Percentiles rank a stretch among this genome's conserved stretches.
Conservation (phyloP, 2,888 invertebrate species). For the Brachyopa scutellaris region DNA sequence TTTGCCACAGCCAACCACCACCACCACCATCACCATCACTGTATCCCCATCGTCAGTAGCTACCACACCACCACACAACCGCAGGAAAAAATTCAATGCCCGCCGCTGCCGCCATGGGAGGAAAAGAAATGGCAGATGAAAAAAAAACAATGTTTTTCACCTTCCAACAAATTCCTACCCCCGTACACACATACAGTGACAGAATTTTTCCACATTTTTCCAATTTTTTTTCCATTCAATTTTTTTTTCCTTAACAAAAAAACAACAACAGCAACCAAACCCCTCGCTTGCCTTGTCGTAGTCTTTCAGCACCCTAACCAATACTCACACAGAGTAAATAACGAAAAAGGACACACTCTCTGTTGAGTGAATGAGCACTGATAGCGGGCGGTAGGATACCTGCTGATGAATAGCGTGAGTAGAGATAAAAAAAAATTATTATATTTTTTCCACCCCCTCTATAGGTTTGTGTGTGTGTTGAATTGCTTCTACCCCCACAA, state of each 20-base stretch:
- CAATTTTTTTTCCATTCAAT: slow-evolving; percentile 18
- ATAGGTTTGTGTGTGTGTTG: slow-evolving; percentile 13
- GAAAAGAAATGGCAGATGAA: slow-evolving; percentile 54
- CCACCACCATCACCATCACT: slow-evolving; percentile 67
- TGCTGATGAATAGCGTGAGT: slow-evolving; percentile 43
- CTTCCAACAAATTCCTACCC: slow-evolving; percentile 56
- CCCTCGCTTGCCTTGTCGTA: slow-evolving; percentile 12
- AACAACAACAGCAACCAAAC: too few relatives aligned
- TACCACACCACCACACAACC: slow-evolving; percentile 77
- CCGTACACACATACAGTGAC: slow-evolving; percentile 50
- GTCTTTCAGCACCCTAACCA: slow-evolving; percentile 50
- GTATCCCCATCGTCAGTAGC: slow-evolving; percentile 33
- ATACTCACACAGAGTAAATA: slow-evolving; percentile 18
- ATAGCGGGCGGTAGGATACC: slow-evolving; percentile 3
- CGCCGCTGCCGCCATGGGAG: slow-evolving; percentile 30
- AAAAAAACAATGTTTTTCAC: slow-evolving; percentile 41
- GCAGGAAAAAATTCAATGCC: slow-evolving; percentile 80
- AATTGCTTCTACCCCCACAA: slow-evolving; percentile 1
- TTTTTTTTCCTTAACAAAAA: slow-evolving; percentile 22
- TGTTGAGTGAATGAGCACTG: slow-evolving; percentile 33
- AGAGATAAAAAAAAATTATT: slow-evolving; percentile 1
- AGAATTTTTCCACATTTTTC: slow-evolving; percentile 60
- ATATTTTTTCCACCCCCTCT: slow-evolving; percentile 2
- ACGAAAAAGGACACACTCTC: slow-evolving; percentile 45
- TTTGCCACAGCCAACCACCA: slow-evolving; percentile 70